Evolutionary conservation across 2,797 vertebrate species (phyloP).

Genomic region (Naso thynnoides): DNA sequence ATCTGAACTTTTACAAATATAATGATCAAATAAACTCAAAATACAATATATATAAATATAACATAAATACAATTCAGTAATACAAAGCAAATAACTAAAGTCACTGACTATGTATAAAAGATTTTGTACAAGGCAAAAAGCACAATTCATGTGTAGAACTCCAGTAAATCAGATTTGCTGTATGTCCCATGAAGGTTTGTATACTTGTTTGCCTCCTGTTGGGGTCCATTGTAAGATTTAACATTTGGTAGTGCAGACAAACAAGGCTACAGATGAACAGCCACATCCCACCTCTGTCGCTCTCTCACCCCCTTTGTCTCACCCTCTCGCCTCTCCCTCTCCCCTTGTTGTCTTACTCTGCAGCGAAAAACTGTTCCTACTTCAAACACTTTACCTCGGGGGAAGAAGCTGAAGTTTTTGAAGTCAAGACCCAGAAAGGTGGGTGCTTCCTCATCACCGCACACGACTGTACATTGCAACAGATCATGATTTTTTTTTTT

Average conservation of each 20-base stretch:
- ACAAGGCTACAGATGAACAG: constrained; percentile 15
- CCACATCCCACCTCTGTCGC: constrained; percentile 48
- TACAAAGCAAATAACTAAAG: too few species aligned
- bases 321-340: constrained; percentile 4
- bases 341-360: constrained; percentile 22
- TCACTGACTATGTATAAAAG: neutral
- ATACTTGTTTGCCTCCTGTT: neutral
- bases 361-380: constrained; percentile 96
- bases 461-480: neutral
- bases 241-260: constrained; percentile 28
- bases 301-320: constrained; percentile 4
- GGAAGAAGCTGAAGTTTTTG: constrained; percentile 93
- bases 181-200: neutral
- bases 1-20: neutral
- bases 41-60: too few species aligned
- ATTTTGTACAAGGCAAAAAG: neutral
- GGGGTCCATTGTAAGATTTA: constrained; percentile 4
- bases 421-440: constrained; percentile 99
- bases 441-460: constrained; percentile 57
- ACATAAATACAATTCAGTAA: too few species aligned
- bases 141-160: neutral
- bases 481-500: neutral
- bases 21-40: too few species aligned
- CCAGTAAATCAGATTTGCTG: neutral
- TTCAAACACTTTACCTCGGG: constrained; percentile 98